These are phyloP conservation scores for Drosophila nigrodunni DNA, from an alignment of 1,140 invertebrate genomes.

Conservation along the genomic window DNA sequence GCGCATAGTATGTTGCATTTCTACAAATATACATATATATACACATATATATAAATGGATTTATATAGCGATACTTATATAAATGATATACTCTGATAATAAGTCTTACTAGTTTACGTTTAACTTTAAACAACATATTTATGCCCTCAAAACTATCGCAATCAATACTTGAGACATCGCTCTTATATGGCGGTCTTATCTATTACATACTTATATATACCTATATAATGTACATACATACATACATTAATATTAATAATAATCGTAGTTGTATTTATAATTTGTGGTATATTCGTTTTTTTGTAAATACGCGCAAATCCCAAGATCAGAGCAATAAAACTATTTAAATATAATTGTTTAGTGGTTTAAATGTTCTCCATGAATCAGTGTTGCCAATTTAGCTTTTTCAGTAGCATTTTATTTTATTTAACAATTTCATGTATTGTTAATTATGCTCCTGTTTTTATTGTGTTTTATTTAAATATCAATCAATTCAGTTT, in stretches of 20 bases:
- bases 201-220: slow-evolving; percentile 4
- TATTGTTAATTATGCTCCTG: too few species aligned
- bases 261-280: slow-evolving; percentile 14
- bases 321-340: slow-evolving; percentile 66
- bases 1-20: slow-evolving; percentile 68
- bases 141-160: slow-evolving; percentile 38
- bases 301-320: slow-evolving; percentile 75
- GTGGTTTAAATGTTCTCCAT: too few species aligned
- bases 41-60: not conserved
- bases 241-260: slow-evolving; percentile 14
- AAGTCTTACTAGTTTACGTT: slow-evolving; percentile 54
- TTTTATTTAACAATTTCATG: too few species aligned
- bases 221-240: slow-evolving; percentile 16
- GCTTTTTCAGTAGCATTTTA: too few species aligned
- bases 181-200: slow-evolving; percentile 1
- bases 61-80: slow-evolving; percentile 22
- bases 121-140: slow-evolving; percentile 35
- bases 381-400: too few species aligned
- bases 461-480: too few species aligned
- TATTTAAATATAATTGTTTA: slow-evolving; percentile 45
- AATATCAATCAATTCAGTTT: too few species aligned
- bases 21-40: slow-evolving; percentile 41
- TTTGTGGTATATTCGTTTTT: slow-evolving; percentile 46
- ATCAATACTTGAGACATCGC: slow-evolving; percentile 29
- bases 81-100: slow-evolving; percentile 60